Evolutionary conservation across 1,140 invertebrate species (phyloP), one percentile per base, ranked within the genome.

Genomic region (Homalodisca vitripennis): DNA sequence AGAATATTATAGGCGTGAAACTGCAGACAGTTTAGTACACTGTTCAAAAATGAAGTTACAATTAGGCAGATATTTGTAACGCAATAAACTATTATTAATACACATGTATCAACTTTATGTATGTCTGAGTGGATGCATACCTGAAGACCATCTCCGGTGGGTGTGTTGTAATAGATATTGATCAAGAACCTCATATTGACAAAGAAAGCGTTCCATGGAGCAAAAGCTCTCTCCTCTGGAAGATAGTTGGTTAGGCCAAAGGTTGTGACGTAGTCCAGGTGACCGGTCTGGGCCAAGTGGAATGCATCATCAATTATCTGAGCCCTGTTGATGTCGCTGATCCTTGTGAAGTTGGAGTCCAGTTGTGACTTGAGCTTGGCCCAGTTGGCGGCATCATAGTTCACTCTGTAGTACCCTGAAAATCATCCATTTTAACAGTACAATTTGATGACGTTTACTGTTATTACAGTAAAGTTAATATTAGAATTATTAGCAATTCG

Each of bases 221-320:
- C 6, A 41, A 10, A 41, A 10, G 6, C 6, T 6, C 6, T 41
- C 17, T 41, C 34, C 6, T 41, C 6, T 10, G 34, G 34, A 6
- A 41, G 34, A 41, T 41, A 41, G 17, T 41, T 10, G 17, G 80
- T 74, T 3, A 85, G 74, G 30, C 82, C 66, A 1, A 88, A 76
- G 1, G 85, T 79, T 1, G 81, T 72, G 0, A 73, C 71, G 48
- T 87, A 86, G n/a, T 79, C 66, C 0, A 82, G 27, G 2, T 78
- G 75, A 12, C 78, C 80, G 0, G 75, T 75, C 70, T 78, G 78
- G 0, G 81, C 84, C 31, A 88, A 74, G 71, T 83, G 85, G 67
- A 87, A 82, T 1, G 84, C 79, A 74, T 89, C 86, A 71, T 87
- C 83, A 10, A 89, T 74, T 17, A 89, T 79, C 69, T 87, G 84